phyloP scores from a whole-genome alignment of 2,113 vertebrate genomes.

The Oreochromis tanganicae region DNA sequence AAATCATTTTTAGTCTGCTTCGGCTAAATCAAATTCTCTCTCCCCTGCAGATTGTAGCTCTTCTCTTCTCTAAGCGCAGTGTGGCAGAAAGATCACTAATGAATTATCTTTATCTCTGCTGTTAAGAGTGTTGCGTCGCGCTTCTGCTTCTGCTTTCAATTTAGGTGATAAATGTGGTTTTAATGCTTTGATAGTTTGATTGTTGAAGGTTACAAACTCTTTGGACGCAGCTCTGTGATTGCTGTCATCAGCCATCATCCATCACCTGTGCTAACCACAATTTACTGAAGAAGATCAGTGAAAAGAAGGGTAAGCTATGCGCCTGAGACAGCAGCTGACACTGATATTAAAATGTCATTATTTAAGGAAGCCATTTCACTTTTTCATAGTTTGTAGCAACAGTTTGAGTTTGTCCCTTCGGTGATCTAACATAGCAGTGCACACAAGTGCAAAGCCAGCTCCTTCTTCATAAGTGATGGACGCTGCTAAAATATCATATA shows the following conservation, averaged over 20 bases:
- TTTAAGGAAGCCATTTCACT: neutral
- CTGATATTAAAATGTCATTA: neutral
- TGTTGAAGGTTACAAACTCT: constrained; percentile 23
- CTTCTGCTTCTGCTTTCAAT: neutral
- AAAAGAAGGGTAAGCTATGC: neutral
- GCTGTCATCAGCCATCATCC: constrained; percentile 10
- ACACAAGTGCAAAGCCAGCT: neutral
- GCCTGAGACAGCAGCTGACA: neutral
- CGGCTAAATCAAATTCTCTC: constrained; percentile 1
- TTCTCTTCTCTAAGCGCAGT: neutral
- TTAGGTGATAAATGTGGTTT: neutral
- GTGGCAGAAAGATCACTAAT: neutral
- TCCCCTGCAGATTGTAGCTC: neutral
- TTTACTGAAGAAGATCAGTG: neutral
- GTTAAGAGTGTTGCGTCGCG: neutral
- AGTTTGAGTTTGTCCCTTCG: neutral
- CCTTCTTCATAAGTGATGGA: neutral
- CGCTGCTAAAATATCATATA: neutral
- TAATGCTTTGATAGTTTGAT: constrained; percentile 4
- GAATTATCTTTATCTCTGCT: constrained; percentile 3
- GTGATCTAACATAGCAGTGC: neutral
- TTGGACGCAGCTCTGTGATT: neutral
- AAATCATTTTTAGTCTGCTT: constrained; percentile 13
- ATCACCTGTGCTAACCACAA: neutral
- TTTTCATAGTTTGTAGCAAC: neutral